Percentiles rank a stretch among this genome's conserved stretches.
Conservation (phyloP, 2,797 vertebrate genomes). For the Sebastes itinus region DNA sequence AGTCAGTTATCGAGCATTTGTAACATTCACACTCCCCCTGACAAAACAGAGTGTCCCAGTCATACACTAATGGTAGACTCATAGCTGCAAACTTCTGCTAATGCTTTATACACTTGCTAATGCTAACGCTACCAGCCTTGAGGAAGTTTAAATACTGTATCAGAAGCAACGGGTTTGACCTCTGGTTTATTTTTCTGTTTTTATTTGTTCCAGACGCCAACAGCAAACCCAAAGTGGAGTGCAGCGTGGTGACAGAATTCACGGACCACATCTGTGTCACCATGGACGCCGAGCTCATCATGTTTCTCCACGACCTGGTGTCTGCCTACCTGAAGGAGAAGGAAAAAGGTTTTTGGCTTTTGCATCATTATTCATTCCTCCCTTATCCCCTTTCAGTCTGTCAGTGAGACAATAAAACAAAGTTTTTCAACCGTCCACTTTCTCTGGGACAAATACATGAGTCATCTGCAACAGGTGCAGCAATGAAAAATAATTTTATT, state of each 20-base stretch:
- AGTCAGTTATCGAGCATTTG: not conserved
- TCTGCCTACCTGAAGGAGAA: slow-evolving; percentile 99
- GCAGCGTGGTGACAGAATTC: slow-evolving; percentile 98
- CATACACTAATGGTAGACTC: not conserved
- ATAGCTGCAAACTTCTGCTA: not conserved
- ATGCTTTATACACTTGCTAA: not conserved
- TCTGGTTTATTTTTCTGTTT: not conserved
- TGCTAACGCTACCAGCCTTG: not conserved
- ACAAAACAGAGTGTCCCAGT: not conserved
- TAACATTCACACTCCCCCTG: not conserved
- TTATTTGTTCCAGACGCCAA: slow-evolving; percentile 72
- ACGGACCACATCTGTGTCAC: slow-evolving; percentile 99
- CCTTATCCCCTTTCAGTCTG: not conserved
- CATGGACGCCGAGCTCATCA: slow-evolving; percentile 98
- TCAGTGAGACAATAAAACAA: not conserved
- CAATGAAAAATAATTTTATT: not conserved
- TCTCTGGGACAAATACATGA: not conserved
- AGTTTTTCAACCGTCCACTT: not conserved
- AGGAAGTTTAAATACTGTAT: not conserved
- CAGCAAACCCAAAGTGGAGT: slow-evolving; percentile 97
- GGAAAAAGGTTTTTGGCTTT: slow-evolving; percentile 90
- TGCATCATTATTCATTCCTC: not conserved
- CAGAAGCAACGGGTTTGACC: accelerated
- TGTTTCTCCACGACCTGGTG: slow-evolving; percentile 99
- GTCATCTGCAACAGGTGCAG: not conserved